Base-by-base conservation (phyloP, 2,113 vertebrate species). In the Thunnus thynnus region DNA sequence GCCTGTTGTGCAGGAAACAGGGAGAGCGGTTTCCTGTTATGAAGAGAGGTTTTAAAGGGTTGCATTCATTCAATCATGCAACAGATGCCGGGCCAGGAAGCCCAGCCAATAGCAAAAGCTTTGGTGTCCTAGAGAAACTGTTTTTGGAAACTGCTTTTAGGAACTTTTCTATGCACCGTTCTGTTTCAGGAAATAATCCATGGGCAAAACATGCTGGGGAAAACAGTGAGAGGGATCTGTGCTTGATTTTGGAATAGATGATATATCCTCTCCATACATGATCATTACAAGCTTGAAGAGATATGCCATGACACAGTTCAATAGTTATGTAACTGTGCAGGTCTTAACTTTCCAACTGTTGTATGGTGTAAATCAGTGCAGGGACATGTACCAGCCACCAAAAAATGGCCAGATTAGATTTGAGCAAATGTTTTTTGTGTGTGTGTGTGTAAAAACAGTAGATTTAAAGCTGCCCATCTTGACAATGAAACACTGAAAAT, bases 11-110 rank as follows among this genome's bases (percentile, higher is more conserved):
- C 97, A 98, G 98, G 97, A 99, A 98, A 96, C 96, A 94, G 95
- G 93, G 96, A 97, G 96, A 96, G 94, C 95, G 90, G 95, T 96
- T 98, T 99, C 97, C 97, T 99, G 97, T 99, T 99, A 97, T 99
- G 97, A 96, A 97, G 95, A 95, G 96, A 95, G 94, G 91, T 95
- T 95, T 94, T 95, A 92, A 95, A 97, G 96, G 93, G 90, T 94
- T 94, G 88, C 94, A 97, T 97, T 97, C 96, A 96, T 97, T 96
- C 96, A 97, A 95, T 97, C 96, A 86, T 94, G 93, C 95, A 92
- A 94, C 95, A 95, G 94, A 96, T 93, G 94, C 95, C 87, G 88
- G 88, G 90, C 88, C 96, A 97, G 98, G 97, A 99, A 99, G 94
- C 92, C 62, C 52, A 82, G 94, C 94, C 90, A 95, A 94, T 81